These are phyloP conservation scores for Apteryx owenii DNA, from an alignment of 2,113 vertebrate species.

Conservation along the genomic window DNA sequence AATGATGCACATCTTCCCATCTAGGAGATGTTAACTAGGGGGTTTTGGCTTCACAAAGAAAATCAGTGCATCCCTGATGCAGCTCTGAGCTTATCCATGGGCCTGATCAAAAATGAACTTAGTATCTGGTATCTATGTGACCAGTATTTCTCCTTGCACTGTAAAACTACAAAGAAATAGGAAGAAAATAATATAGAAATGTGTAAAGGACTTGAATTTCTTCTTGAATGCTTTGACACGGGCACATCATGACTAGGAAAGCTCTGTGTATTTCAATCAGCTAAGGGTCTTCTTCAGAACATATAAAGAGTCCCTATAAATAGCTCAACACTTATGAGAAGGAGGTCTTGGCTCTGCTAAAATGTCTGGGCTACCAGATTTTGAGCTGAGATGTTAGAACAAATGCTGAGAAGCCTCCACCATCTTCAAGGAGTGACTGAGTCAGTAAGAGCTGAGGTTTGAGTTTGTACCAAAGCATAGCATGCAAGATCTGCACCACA, in stretches of 20 bases:
- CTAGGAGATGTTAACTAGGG: fast-evolving
- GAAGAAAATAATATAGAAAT: not conserved
- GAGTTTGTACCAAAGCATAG: not conserved
- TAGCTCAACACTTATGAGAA: fast-evolving
- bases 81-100: not conserved
- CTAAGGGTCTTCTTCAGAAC: not conserved
- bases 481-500: fast-evolving
- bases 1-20: not conserved
- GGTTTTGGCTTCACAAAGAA: not conserved
- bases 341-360: not conserved
- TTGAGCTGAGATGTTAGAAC: fast-evolving
- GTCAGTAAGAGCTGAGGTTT: not conserved
- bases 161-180: not conserved
- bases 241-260: not conserved
- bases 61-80: fast-evolving
- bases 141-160: not conserved
- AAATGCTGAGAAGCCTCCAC: not conserved
- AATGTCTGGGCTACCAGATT: not conserved
- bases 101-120: not conserved
- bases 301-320: not conserved
- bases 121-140: not conserved
- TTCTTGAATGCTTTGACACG: not conserved
- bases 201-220: fast-evolving
- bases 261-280: not conserved
- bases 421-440: not conserved